Evolutionary conservation across 1,140 invertebrate species (phyloP), one percentile per base, ranked within the genome.

Genomic region (Sinella curviseta): DNA sequence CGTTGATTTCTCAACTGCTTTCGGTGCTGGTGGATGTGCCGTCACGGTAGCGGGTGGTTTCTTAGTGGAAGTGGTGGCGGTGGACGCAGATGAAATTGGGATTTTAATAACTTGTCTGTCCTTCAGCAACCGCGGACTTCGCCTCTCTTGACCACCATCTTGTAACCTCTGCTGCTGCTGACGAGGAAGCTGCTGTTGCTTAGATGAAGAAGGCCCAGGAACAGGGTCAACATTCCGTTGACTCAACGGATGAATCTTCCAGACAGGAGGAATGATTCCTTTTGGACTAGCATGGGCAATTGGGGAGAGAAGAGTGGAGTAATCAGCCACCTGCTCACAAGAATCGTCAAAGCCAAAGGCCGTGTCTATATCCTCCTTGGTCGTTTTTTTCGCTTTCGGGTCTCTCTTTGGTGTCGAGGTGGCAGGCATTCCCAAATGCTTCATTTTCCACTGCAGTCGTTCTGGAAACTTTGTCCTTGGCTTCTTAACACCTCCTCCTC

Each of bases 291-390:
- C 36, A 14, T 36, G n/a, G 1, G 74, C 33, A 24, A 75, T 75
- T 16, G 74, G 74, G 8, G 74, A 75, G 1, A 75, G 8, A 8
- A 75, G 39, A n/a, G 74, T 30, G 2, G 34, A 36, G 28, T 75
- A 75, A 17, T 75, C 31, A 3, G 14, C 55, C 31, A 14, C 26
- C 31, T 14, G 2, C 20, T 48, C 74, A 14, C 3, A 1, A n/a
- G 74, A 39, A 30, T 75, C 74, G 16, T 75, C 36, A 48, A 75
- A 75, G 34, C 74, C 74, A 54, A 75, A 75, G 8, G 35, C 34
- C 3, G 34, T 75, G 8, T 75, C 74, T 3, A 75, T 75, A 48
- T 75, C 74, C 39, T 14, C 14, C 28, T 48, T 75, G 14, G 74
- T 75, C 3, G 39, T 17, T 4, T n/a, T 48, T 17, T 3, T 36